These are phyloP conservation scores for Synchiropus splendidus DNA, from an alignment of 2,113 vertebrate species.

Conservation along the genomic window DNA sequence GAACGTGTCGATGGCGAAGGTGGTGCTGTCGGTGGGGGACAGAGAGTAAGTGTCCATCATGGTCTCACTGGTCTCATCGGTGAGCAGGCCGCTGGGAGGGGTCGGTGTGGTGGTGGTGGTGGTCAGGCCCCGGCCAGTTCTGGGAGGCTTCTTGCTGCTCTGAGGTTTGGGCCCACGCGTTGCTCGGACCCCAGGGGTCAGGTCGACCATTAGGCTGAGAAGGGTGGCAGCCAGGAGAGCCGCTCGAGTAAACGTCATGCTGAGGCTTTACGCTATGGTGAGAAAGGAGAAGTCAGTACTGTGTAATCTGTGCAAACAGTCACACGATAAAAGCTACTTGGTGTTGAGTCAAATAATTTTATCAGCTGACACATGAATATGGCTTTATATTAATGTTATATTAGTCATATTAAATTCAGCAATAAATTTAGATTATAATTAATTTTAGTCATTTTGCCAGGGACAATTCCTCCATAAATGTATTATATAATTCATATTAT, in stretches of 20 bases:
- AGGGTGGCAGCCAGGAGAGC: conserved; percentile 35
- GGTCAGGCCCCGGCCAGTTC: conserved; percentile 14
- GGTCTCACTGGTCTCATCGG: conserved; percentile 47
- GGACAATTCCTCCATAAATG: too few species aligned
- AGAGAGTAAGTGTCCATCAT: conserved; percentile 47
- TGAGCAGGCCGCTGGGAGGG: conserved; percentile 29
- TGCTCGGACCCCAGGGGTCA: conserved; percentile 54
- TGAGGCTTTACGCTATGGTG: conserved; percentile 13
- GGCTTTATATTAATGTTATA: too few species aligned
- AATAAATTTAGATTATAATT: too few species aligned
- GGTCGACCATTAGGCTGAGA: conserved; percentile 20
- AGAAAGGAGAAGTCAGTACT: conserved; percentile 2
- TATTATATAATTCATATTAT: too few species aligned
- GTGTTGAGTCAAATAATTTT: too few species aligned
- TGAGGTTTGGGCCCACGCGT: conserved; percentile 66
- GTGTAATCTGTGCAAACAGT: too few species aligned
- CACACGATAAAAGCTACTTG: too few species aligned
- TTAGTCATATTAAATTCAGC: too few species aligned
- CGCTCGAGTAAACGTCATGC: conserved; percentile 33
- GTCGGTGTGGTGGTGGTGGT: conserved; percentile 38
- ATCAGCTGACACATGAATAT: too few species aligned
- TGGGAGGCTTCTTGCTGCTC: conserved; percentile 69
- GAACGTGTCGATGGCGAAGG: conserved; percentile 33
- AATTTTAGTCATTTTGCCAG: too few species aligned
- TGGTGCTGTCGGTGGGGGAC: conserved; percentile 48